Percentiles rank a stretch among this genome's conserved stretches.
Conservation (phyloP, 1,140 invertebrate genomes). For the Drosophila rhopaloa region DNA sequence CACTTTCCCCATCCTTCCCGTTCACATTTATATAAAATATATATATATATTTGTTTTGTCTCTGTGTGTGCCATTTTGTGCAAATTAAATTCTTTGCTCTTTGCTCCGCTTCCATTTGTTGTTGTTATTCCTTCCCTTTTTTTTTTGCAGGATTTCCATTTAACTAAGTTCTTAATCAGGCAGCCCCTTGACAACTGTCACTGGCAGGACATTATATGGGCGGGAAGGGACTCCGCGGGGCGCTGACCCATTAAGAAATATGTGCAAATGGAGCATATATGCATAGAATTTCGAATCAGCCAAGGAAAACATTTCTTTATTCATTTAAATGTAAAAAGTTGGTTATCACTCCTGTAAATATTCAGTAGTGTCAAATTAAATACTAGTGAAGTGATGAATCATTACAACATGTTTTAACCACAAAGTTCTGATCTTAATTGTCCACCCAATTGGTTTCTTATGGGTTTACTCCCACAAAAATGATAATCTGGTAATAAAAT, state of each 20-base stretch:
- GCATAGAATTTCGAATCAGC: slow-evolving; percentile 7
- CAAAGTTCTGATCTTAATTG: too few relatives aligned
- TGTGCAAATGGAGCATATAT: slow-evolving; percentile 40
- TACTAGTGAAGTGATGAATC: too few relatives aligned
- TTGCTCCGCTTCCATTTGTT: slow-evolving; percentile 39
- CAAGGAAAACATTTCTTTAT: too few relatives aligned
- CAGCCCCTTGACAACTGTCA: slow-evolving; percentile 36
- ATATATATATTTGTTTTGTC: slow-evolving; percentile 37
- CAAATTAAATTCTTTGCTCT: slow-evolving; percentile 54
- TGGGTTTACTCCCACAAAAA: too few relatives aligned
- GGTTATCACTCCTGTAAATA: too few relatives aligned
- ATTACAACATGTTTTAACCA: too few relatives aligned
- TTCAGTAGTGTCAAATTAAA: too few relatives aligned
- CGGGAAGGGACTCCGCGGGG: not conserved
- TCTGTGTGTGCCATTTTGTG: slow-evolving; percentile 39
- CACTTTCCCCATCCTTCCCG: slow-evolving; percentile 3
- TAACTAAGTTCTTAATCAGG: slow-evolving; percentile 71
- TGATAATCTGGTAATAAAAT: too few relatives aligned
- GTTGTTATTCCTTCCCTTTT: slow-evolving; percentile 15
- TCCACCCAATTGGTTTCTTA: too few relatives aligned
- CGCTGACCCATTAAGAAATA: slow-evolving; percentile 37
- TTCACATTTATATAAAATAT: not conserved
- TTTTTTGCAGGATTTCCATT: slow-evolving; percentile 44
- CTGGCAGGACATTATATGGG: slow-evolving; percentile 27
- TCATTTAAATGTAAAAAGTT: too few relatives aligned